Base-by-base conservation (phyloP, 1,140 invertebrate genomes). In the Chironomus striatipennis region DNA sequence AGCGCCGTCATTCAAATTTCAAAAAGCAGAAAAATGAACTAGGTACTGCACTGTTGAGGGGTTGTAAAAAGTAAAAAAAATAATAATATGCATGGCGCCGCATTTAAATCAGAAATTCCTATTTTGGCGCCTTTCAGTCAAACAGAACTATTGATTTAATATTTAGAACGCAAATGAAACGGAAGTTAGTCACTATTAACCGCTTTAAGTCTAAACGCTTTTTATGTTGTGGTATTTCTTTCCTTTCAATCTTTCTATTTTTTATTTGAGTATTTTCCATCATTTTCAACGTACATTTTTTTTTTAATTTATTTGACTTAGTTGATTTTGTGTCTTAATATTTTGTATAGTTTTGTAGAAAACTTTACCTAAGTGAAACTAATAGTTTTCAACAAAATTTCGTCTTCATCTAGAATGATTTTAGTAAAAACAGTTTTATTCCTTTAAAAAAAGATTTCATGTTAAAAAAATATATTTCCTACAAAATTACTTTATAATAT, bases 81-180 rank as follows among this genome's bases (percentile, higher is more conserved):
- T n/a, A n/a, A 70, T 17, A 70, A 70, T 70, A 70, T 70, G 65
- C 20, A 21, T 21, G 65, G 65, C 65, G 65, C 65, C 65, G 65
- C 17, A 18, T 20, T 70, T 70, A 70, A 70, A 21, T 70, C 18
- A 70, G 65, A 70, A 70, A 21, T 21, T 10, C 18, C 65, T 34
- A 18, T 70, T 70, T 70, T 70, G 65, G 65, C 65, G 65, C 65
- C 65, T 70, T 18, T 70, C 17, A 70, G 65, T 70, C 17, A 70
- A 70, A 70, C 17, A 5, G 65, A 21, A 18, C 17, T 70, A 70
- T 70, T 21, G 65, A 70, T 70, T 70, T 70, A 70, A 70, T 70
- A 70, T 20, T 6, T 20, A 70, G n/a, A 57, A 70, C 7, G 65
- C 65, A 70, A 70, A 70, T 70, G 65, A 70, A 70, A 70, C 65